Percentiles rank a stretch among this genome's conserved stretches.
Evolutionary conservation across 1,140 invertebrate genomes (phyloP).

Genomic region (Drosophila guanche): DNA sequence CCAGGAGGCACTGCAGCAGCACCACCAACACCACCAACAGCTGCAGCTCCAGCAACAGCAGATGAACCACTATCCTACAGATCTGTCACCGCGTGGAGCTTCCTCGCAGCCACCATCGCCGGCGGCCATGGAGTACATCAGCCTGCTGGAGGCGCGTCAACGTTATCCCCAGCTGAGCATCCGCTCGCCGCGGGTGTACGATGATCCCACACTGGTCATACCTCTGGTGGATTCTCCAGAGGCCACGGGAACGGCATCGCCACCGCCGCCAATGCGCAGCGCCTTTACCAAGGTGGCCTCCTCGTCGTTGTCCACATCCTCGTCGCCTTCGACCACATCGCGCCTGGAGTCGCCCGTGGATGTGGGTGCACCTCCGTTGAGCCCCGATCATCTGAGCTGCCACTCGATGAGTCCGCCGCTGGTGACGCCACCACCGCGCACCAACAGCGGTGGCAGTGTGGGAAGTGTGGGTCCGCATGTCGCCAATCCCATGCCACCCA

Average conservation of each 20-base stretch:
- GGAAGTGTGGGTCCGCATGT: slow-evolving; percentile 9
- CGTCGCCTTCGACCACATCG: slow-evolving; percentile 83
- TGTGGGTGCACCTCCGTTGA: slow-evolving; percentile 87
- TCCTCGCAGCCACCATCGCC: slow-evolving; percentile 68
- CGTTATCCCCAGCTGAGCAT: slow-evolving; percentile 75
- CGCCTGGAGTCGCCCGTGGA: slow-evolving; percentile 69
- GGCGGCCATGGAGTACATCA: slow-evolving; percentile 68
- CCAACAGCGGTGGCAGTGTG: slow-evolving; percentile 52
- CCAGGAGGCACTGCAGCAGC: slow-evolving; percentile 81
- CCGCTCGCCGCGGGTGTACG: slow-evolving; percentile 73
- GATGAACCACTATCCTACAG: slow-evolving; percentile 60
- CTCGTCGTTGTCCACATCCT: slow-evolving; percentile 83
- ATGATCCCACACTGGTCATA: slow-evolving; percentile 78
- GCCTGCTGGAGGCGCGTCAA: slow-evolving; percentile 67
- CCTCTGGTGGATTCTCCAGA: slow-evolving; percentile 62
- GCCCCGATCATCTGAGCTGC: slow-evolving; percentile 89
- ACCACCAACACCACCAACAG: slow-evolving; percentile 57
- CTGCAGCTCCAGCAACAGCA: slow-evolving; percentile 50
- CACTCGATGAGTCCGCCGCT: slow-evolving; percentile 90
- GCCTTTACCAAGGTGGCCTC: slow-evolving; percentile 91
- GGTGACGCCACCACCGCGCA: slow-evolving; percentile 84
- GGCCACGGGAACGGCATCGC: slow-evolving; percentile 53
- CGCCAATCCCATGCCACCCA: slow-evolving; percentile 81
- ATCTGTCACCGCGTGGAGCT: slow-evolving; percentile 58
- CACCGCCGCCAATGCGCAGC: slow-evolving; percentile 85